phyloP scores from a whole-genome alignment of 2,888 invertebrate genomes.

The Orthosia cruda region DNA sequence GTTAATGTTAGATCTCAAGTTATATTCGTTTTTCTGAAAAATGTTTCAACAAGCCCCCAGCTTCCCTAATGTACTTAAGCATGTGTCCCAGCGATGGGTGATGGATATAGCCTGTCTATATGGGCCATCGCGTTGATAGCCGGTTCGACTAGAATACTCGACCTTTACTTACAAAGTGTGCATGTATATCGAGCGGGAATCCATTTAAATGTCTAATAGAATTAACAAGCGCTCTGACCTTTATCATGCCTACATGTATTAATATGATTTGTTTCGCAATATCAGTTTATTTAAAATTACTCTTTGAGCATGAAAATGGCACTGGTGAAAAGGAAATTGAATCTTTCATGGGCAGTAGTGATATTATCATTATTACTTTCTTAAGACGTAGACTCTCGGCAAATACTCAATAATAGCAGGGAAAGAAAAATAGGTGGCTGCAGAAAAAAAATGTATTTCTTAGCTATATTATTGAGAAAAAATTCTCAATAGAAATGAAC shows the following conservation, averaged over 20 bases:
- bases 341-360: neutral
- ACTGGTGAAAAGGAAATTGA: neutral
- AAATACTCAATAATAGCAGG: too few relatives aligned
- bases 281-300: conserved; percentile 16
- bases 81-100: conserved; percentile 66
- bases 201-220: conserved; percentile 53
- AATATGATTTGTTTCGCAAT: conserved; percentile 20
- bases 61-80: conserved; percentile 45
- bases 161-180: conserved; percentile 64
- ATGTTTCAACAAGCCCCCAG: too few relatives aligned
- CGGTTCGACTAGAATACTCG: conserved; percentile 65
- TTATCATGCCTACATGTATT: conserved; percentile 30
- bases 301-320: neutral
- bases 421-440: too few relatives aligned
- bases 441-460: too few relatives aligned
- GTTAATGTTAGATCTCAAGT: too few relatives aligned
- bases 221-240: conserved; percentile 48
- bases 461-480: too few relatives aligned
- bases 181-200: conserved; percentile 34
- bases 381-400: too few relatives aligned
- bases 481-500: too few relatives aligned
- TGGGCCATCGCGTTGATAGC: conserved; percentile 71
- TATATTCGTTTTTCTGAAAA: too few relatives aligned
- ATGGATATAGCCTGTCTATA: conserved; percentile 75
- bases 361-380: neutral